These are phyloP conservation scores for Crotalus horridus DNA, from an alignment of 2,113 vertebrate species.

Conservation along the genomic window DNA sequence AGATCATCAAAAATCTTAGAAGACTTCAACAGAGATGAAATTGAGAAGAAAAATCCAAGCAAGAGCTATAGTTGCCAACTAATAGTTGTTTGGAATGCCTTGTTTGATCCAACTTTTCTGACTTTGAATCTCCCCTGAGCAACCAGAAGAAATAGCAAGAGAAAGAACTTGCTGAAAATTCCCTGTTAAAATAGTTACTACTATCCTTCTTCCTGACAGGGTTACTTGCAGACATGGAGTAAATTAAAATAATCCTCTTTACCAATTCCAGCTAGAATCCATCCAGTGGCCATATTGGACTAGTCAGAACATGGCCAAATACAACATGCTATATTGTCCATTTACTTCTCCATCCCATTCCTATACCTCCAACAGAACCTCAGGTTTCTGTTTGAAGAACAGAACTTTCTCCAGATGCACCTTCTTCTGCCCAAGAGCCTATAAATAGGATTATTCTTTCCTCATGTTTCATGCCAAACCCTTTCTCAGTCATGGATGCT, in stretches of 20 bases:
- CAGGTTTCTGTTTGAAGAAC: neutral
- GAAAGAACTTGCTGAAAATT: neutral
- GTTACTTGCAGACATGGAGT: neutral
- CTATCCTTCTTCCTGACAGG: neutral
- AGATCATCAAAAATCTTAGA: accelerated
- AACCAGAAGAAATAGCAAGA: neutral
- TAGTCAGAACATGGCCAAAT: neutral
- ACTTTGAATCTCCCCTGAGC: neutral
- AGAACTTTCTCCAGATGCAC: neutral
- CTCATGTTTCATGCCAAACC: neutral
- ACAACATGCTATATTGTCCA: neutral
- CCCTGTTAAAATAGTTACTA: neutral
- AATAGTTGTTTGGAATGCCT: neutral
- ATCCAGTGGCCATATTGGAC: neutral
- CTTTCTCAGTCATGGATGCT: neutral
- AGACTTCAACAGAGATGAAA: neutral
- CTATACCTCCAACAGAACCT: neutral
- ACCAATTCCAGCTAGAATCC: neutral
- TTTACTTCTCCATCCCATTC: neutral
- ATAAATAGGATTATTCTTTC: neutral
- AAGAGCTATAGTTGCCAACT: accelerated
- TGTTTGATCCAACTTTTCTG: neutral
- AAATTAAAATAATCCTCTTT: neutral
- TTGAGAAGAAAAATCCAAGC: accelerated
- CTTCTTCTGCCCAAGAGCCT: neutral